These are phyloP conservation scores for Acronicta aceris DNA, from an alignment of 2,888 invertebrate species.

Conservation along the genomic window DNA sequence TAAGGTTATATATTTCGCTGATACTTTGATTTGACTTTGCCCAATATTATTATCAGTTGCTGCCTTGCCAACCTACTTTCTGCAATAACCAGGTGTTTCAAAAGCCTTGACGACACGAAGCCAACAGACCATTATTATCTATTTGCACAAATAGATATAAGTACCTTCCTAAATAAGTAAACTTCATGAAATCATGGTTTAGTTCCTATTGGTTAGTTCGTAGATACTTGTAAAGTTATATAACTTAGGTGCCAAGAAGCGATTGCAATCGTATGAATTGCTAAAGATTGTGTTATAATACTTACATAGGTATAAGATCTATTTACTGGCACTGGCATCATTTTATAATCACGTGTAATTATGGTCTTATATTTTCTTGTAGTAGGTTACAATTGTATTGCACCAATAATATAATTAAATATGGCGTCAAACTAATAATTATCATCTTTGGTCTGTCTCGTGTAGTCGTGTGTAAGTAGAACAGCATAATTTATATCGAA, in stretches of 20 bases:
- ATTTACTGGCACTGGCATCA: slow-evolving; percentile 37
- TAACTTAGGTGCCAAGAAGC: slow-evolving; percentile 6
- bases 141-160: slow-evolving; percentile 23
- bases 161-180: slow-evolving; percentile 5
- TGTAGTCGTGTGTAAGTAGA: background rate
- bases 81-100: slow-evolving; percentile 19
- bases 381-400: background rate
- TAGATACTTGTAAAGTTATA: no score
- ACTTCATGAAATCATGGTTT: slow-evolving; percentile 8
- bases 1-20: slow-evolving; percentile 24
- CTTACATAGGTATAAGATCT: background rate
- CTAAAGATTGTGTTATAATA: slow-evolving; percentile 11
- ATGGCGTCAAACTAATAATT: no score
- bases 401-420: background rate
- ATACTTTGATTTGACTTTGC: slow-evolving; percentile 22
- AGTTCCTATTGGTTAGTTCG: background rate
- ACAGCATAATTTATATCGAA: background rate
- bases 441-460: background rate
- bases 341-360: slow-evolving; percentile 9
- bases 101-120: slow-evolving; percentile 26
- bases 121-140: slow-evolving; percentile 16
- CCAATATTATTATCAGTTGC: slow-evolving; percentile 33
- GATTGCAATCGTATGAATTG: slow-evolving; percentile 16
- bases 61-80: slow-evolving; percentile 32
- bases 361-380: slow-evolving; percentile 25